Evolutionary conservation across 2,797 vertebrate genomes (phyloP).

Genomic region (Galaxias olidus): DNA sequence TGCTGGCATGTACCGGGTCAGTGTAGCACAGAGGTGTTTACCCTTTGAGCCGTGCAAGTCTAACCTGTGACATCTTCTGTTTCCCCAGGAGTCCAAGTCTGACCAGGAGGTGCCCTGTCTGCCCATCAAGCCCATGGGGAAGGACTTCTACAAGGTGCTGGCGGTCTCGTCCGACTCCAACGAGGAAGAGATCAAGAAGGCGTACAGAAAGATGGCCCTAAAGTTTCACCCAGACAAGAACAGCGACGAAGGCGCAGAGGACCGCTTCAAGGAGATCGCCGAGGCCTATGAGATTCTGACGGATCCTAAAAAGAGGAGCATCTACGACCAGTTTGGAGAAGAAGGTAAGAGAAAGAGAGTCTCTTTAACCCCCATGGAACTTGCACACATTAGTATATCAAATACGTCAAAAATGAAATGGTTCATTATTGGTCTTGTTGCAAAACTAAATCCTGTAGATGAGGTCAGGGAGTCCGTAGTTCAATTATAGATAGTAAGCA

Average conservation of each 20-base stretch:
- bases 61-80: conserved; percentile 14
- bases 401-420: no score
- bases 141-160: conserved; percentile 94
- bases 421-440: neutral
- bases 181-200: conserved; percentile 95
- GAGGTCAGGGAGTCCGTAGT: conserved; percentile 8
- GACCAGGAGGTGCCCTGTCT: conserved; percentile 71
- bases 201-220: conserved; percentile 93
- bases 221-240: conserved; percentile 90
- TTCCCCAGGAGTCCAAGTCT: conserved; percentile 68
- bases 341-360: conserved; percentile 77
- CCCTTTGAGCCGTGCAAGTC: conserved; percentile 12
- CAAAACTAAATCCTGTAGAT: conserved; percentile 6
- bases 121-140: conserved; percentile 80
- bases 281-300: conserved; percentile 93
- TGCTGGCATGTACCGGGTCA: neutral
- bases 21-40: no score
- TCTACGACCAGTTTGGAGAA: conserved; percentile 94
- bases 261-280: conserved; percentile 80
- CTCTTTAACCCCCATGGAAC: neutral
- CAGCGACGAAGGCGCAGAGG: conserved; percentile 74
- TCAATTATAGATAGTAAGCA: conserved; percentile 23
- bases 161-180: conserved; percentile 87
- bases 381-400: neutral
- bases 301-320: conserved; percentile 87